Percentiles rank a stretch among this genome's conserved stretches.
Evolutionary conservation across 2,113 vertebrate species (phyloP).

Genomic region (Crotalus horridus): DNA sequence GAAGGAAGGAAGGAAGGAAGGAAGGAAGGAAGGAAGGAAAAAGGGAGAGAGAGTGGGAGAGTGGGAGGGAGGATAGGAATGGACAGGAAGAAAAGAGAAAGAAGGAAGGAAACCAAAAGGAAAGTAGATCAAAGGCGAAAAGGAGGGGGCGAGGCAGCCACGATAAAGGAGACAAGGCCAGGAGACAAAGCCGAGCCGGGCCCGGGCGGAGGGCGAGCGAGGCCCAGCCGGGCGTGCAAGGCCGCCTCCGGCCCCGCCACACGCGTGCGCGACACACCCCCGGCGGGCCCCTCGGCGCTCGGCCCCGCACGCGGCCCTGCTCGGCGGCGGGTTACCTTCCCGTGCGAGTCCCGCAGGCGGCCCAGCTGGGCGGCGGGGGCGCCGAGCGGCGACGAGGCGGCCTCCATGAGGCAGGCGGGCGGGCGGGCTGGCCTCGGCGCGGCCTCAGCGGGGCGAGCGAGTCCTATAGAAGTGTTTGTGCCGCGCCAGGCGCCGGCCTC

Average conservation of each 20-base stretch:
- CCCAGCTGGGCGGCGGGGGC: not conserved
- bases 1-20: not conserved
- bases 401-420: not conserved
- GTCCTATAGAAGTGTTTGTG: constrained; percentile 94
- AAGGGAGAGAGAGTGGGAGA: not conserved
- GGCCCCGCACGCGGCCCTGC: not conserved
- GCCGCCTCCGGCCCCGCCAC: not conserved
- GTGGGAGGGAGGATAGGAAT: not conserved
- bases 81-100: no score
- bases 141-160: not conserved
- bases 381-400: not conserved
- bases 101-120: not conserved
- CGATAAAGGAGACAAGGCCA: not conserved
- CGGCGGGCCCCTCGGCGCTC: not conserved
- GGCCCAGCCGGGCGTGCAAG: not conserved
- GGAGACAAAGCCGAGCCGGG: not conserved
- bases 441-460: constrained; percentile 75
- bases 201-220: not conserved
- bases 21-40: no score
- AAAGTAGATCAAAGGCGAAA: not conserved
- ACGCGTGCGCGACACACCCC: not conserved
- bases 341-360: not conserved
- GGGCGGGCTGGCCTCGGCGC: not conserved
- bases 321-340: not conserved
- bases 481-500: constrained; percentile 75